These are phyloP conservation scores for Lochmaea crataegi DNA, from an alignment of 2,888 invertebrate genomes.

Conservation along the genomic window DNA sequence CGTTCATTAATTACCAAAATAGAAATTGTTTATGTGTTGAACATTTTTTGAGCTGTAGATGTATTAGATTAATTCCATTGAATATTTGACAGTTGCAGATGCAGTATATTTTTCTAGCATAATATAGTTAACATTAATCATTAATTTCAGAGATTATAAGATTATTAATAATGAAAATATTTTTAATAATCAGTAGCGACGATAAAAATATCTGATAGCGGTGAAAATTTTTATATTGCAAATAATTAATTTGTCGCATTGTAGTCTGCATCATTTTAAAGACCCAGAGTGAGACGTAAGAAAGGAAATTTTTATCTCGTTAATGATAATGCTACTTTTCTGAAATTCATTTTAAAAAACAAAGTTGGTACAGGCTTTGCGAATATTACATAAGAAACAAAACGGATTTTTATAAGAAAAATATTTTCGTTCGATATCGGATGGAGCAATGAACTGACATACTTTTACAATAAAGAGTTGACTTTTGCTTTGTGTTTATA, in stretches of 20 bases:
- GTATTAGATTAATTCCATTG: no score
- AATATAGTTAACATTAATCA: neutral
- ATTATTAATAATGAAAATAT: neutral
- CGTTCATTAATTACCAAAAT: no score
- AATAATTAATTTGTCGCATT: constrained; percentile 1
- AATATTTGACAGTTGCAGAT: neutral
- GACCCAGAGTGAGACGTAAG: neutral
- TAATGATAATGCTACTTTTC: no score
- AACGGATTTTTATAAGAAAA: neutral
- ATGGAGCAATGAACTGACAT: neutral
- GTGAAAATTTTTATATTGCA: neutral
- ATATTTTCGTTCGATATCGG: neutral
- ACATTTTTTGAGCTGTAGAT: no score
- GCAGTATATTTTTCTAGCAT: neutral
- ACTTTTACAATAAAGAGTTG: neutral
- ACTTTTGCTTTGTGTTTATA: neutral
- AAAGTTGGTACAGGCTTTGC: neutral
- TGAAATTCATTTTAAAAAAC: neutral
- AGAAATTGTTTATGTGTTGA: no score
- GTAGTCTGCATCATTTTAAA: neutral
- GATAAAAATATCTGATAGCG: neutral
- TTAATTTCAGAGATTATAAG: neutral
- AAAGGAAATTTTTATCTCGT: no score
- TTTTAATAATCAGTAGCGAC: neutral
- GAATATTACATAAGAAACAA: neutral